Evolutionary conservation across 2,888 invertebrate species (phyloP).

Genomic region (Pocota personata): DNA sequence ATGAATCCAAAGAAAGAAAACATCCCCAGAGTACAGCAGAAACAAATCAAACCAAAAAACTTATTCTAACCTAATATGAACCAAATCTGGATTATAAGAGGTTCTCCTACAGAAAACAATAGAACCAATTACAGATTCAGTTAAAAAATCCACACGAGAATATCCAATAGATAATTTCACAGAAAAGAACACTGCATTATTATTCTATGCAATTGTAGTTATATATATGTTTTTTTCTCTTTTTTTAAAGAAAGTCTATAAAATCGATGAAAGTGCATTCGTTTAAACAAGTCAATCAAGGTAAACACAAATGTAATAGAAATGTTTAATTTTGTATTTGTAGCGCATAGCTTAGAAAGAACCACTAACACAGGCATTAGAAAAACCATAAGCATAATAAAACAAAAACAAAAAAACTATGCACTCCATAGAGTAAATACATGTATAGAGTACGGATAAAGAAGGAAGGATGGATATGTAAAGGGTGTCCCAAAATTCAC

Average conservation of each 20-base stretch:
- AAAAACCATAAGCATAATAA: neutral
- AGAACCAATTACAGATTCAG: slow-evolving; percentile 37
- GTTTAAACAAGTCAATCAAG: slow-evolving; percentile 36
- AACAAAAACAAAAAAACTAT: slow-evolving; percentile 1
- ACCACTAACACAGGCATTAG: slow-evolving; percentile 13
- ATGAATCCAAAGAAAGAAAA: slow-evolving; percentile 77
- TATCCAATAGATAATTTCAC: slow-evolving; percentile 57
- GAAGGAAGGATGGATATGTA: too few species aligned
- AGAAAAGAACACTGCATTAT: slow-evolving; percentile 36
- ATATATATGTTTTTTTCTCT: neutral
- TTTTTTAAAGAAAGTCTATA: slow-evolving; percentile 6
- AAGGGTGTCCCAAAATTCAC: too few species aligned
- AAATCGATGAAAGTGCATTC: neutral
- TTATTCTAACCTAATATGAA: slow-evolving; percentile 7
- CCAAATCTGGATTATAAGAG: slow-evolving; percentile 1
- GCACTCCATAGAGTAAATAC: neutral
- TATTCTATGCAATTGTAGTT: slow-evolving; percentile 3
- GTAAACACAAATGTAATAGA: slow-evolving; percentile 70
- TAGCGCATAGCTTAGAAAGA: slow-evolving; percentile 37
- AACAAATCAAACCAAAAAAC: slow-evolving; percentile 42
- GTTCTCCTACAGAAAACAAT: neutral
- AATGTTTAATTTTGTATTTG: slow-evolving; percentile 64
- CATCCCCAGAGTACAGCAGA: neutral
- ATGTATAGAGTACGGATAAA: too few species aligned
- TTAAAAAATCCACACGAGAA: slow-evolving; percentile 47